phyloP scores from a whole-genome alignment of 2,888 invertebrate species.

The Peribatodes rhomboidaria region DNA sequence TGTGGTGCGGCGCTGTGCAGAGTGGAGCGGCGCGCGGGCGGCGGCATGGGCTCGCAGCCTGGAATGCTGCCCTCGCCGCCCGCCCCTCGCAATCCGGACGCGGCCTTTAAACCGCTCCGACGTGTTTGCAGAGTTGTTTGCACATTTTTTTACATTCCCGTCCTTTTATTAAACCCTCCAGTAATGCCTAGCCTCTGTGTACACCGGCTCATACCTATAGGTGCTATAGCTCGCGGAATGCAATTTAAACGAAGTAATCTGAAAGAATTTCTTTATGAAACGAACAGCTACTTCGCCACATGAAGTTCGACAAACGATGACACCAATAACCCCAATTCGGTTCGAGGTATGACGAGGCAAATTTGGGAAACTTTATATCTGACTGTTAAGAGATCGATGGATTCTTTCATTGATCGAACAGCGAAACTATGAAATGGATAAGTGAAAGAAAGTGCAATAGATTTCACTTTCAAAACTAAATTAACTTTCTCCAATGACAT shows the following conservation, averaged over 20 bases:
- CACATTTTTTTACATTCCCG: constrained; percentile 85
- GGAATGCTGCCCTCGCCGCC: constrained; percentile 75
- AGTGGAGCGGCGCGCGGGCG: constrained; percentile 68
- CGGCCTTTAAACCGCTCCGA: constrained; percentile 85
- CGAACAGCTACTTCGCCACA: constrained; percentile 5
- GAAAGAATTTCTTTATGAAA: constrained; percentile 34
- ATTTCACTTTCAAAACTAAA: constrained; percentile 87
- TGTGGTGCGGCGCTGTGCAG: constrained; percentile 37
- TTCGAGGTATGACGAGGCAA: constrained; percentile 38
- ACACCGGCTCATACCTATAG: constrained; percentile 38
- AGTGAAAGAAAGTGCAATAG: constrained; percentile 86
- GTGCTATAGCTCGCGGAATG: constrained; percentile 43
- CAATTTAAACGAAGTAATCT: constrained; percentile 41
- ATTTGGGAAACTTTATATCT: constrained; percentile 46
- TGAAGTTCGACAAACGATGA: constrained; percentile 35
- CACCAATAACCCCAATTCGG: constrained; percentile 43
- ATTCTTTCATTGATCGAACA: constrained; percentile 62
- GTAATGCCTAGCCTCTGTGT: constrained; percentile 56
- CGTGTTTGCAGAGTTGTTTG: constrained; percentile 86
- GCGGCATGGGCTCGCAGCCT: constrained; percentile 67
- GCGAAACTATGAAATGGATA: constrained; percentile 79
- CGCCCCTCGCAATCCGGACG: constrained; percentile 84
- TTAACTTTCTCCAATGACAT: constrained; percentile 86
- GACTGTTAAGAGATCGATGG: constrained; percentile 49
- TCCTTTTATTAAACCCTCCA: constrained; percentile 79